phyloP scores from a whole-genome alignment of 2,113 vertebrate genomes.

The Mirza zaza region DNA sequence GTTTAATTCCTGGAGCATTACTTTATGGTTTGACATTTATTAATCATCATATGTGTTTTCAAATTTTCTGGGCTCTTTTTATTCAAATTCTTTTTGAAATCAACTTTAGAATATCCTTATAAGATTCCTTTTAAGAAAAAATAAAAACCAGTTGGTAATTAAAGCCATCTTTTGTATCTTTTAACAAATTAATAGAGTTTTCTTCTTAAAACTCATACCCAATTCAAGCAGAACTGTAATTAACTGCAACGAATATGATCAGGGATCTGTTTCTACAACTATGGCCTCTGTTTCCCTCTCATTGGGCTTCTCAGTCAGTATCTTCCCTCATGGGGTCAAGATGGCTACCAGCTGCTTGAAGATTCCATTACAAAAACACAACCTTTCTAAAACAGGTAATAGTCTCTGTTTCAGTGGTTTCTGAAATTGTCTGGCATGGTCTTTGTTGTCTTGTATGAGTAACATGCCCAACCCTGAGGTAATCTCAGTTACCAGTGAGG shows the following conservation, averaged over 20 bases:
- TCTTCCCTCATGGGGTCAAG: not conserved
- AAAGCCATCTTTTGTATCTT: not conserved
- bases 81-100: not conserved
- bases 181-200: not conserved
- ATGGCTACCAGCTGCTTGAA: not conserved
- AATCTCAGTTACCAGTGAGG: not conserved
- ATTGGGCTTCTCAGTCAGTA: not conserved
- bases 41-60: not conserved
- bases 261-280: not conserved
- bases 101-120: not conserved
- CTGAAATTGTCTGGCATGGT: not conserved
- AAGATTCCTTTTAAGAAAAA: not conserved
- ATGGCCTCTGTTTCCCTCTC: not conserved
- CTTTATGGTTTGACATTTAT: not conserved
- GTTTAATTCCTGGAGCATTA: not conserved
- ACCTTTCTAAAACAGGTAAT: not conserved
- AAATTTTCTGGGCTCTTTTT: not conserved
- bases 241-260: not conserved
- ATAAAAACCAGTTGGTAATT: not conserved
- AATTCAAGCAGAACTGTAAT: not conserved
- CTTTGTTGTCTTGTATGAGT: not conserved
- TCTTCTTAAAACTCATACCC: not conserved
- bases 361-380: not conserved
- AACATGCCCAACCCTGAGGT: not conserved
- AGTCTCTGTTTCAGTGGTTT: not conserved